These are phyloP conservation scores for Rattus norvegicus DNA, from an alignment of 2,113 vertebrate genomes.

Conservation along the genomic window DNA sequence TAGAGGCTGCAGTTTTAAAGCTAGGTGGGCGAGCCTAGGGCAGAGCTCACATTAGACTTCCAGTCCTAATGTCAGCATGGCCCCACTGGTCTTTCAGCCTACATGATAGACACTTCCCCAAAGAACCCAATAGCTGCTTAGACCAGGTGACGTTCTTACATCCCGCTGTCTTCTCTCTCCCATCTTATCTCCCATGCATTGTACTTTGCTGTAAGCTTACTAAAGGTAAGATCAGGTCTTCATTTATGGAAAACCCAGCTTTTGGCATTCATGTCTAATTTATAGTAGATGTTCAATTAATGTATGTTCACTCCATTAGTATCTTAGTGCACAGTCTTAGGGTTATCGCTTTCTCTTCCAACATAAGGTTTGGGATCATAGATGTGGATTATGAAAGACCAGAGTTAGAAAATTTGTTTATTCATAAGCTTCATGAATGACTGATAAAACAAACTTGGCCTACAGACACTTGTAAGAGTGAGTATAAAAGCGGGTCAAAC, in stretches of 20 bases:
- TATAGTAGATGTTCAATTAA: background rate
- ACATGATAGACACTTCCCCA: no score
- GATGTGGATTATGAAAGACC: background rate
- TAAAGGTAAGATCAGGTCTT: background rate
- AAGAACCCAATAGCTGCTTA: background rate
- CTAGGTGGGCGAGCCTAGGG: background rate
- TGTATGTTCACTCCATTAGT: background rate
- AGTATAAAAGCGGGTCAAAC: background rate
- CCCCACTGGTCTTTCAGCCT: background rate
- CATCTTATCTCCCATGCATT: background rate
- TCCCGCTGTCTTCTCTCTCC: background rate
- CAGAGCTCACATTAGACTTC: background rate
- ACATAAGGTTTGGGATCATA: background rate
- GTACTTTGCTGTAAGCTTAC: background rate
- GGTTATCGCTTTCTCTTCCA: background rate
- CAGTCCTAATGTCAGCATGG: background rate
- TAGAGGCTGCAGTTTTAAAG: background rate
- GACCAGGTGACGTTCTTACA: background rate
- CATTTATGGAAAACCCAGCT: background rate
- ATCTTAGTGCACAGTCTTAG: background rate
- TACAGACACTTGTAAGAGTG: background rate
- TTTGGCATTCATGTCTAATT: background rate
- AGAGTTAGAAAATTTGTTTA: background rate
- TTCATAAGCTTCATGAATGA: slow-evolving; percentile 43
- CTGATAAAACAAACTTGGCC: background rate